phyloP scores from a whole-genome alignment of 2,113 vertebrate genomes.

The Paramormyrops kingsleyae region DNA sequence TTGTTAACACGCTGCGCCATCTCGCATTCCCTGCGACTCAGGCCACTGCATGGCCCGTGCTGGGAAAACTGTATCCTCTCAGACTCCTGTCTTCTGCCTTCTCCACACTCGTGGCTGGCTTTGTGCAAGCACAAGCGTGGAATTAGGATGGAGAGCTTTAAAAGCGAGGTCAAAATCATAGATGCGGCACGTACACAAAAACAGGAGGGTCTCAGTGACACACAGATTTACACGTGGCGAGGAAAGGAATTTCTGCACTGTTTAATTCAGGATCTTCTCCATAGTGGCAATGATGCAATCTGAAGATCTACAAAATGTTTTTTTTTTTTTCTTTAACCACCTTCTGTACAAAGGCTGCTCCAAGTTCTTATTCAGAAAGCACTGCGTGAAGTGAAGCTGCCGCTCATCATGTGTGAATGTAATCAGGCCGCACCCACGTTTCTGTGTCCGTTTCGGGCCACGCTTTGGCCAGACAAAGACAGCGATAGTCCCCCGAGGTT shows the following conservation, averaged over 20 bases:
- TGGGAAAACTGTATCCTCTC: neutral
- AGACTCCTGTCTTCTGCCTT: neutral
- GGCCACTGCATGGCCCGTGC: neutral
- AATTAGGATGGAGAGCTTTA: neutral
- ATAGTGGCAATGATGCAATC: constrained; percentile 24
- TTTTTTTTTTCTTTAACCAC: neutral
- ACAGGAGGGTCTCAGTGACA: neutral
- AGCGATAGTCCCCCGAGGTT: neutral
- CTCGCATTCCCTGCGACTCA: neutral
- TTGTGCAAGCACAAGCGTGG: neutral
- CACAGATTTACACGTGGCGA: neutral
- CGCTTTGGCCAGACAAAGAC: neutral
- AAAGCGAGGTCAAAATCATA: neutral
- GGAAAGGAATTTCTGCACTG: neutral
- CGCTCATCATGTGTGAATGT: neutral
- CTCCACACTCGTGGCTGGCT: too few species aligned
- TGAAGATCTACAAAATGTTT: constrained; percentile 20
- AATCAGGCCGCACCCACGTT: neutral
- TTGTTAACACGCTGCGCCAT: constrained; percentile 24
- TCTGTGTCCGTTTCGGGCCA: neutral
- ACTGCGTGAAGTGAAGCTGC: too few species aligned
- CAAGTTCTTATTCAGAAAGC: neutral
- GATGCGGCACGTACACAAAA: neutral
- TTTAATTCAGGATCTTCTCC: constrained; percentile 10
- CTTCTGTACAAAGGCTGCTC: neutral